Evolutionary conservation across 2,113 vertebrate genomes (phyloP).

Genomic region (Podiceps cristatus): DNA sequence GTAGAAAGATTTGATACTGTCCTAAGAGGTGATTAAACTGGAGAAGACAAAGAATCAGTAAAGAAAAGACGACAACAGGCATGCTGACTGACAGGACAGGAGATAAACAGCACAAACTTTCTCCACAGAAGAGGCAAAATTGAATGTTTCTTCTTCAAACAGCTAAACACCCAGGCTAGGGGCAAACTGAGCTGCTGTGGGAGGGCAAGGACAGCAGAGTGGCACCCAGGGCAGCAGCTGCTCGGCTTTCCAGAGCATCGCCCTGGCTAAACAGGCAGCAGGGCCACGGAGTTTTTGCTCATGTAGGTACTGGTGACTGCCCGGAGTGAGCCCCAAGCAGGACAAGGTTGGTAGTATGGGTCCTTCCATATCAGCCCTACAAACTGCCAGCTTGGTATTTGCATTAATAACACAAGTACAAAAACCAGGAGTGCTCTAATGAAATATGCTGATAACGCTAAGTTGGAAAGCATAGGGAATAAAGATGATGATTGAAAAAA

Average conservation of each 20-base stretch:
- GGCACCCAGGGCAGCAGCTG: not conserved
- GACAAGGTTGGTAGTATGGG: not conserved
- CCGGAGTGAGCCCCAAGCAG: not conserved
- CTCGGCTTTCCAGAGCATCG: fast-evolving
- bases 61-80: not conserved
- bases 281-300: not conserved
- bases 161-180: not conserved
- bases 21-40: not conserved
- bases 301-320: not conserved
- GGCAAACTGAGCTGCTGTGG: not conserved
- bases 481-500: not conserved
- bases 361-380: not conserved
- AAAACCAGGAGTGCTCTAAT: not conserved
- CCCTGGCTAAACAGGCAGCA: not conserved
- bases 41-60: not conserved
- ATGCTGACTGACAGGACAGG: not conserved
- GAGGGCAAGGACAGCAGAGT: not conserved
- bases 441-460: not conserved
- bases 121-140: not conserved
- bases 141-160: not conserved
- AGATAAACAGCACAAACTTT: not conserved
- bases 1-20: not conserved
- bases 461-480: not conserved
- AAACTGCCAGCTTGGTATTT: not conserved
- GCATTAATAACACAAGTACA: not conserved